Evolutionary conservation across 2,113 vertebrate species (phyloP), one percentile per base, ranked within the genome.

Genomic region (Eulemur rufifrons): DNA sequence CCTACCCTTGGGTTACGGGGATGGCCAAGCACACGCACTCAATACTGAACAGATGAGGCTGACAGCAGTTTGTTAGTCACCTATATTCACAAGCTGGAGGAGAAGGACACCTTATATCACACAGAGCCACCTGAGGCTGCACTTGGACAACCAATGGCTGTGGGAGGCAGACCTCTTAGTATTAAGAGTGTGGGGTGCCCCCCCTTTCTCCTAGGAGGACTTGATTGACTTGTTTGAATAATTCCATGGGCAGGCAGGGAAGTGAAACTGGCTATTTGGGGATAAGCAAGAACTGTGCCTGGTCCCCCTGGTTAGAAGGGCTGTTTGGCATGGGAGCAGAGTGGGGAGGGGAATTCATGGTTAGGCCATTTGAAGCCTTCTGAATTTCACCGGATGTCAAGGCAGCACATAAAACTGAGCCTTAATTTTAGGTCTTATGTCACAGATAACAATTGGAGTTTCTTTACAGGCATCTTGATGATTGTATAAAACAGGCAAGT

Each of bases 221-320:
- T 23, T 93, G 59, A 42, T 82, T 93, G 59, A 2, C 47, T 92
- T 92, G 52, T 68, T 50, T 85, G 32, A 95, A 88, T 42, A 92
- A 81, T 89, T 86, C 39, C 1, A 0, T 50, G 81, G 64, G 68
- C 50, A 39, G 42, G 34, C 12, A 89, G 42, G 74, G 42, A 63
- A 37, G 61, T 32, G 61, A 59, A 95, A 74, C 47, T 13, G 59
- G 64, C 64, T 74, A 74, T 39, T n/a, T 52, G 37, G 39, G 47
- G 21, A 90, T 93, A 64, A 93, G n/a, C 23, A 95, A 52, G n/a
- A 76, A 76, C 59, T 86, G 42, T 93, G 12, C 18, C 29, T 61
- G 52, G 34, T 86, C 39, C 42, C 29, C 61, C 74, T 83, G 52
- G 82, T 47, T 86, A 90, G 52, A 59, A 76, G 34, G n/a, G 37